These are phyloP conservation scores for Asobara japonica DNA, from an alignment of 1,140 invertebrate species.

Conservation along the genomic window DNA sequence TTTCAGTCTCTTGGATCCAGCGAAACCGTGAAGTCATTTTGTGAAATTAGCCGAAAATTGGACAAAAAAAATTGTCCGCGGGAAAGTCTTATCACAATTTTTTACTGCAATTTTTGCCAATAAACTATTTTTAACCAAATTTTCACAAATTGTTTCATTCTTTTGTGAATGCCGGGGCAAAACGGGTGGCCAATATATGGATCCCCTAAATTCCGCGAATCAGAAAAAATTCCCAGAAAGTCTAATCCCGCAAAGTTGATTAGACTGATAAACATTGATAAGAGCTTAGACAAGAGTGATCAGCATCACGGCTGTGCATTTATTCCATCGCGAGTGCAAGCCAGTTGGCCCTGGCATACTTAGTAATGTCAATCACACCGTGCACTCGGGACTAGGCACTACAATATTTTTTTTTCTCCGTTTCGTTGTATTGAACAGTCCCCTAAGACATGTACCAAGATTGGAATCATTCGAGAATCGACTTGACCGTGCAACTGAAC, in stretches of 20 bases:
- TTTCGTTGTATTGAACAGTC: background rate
- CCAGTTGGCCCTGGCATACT: slow-evolving; percentile 67
- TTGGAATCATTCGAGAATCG: background rate
- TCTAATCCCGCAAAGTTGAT: background rate
- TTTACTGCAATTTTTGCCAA: too few species aligned
- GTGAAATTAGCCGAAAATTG: too few species aligned
- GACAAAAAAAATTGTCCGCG: too few species aligned
- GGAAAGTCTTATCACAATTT: too few species aligned
- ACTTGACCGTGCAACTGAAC: slow-evolving; percentile 30
- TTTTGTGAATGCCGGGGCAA: too few species aligned
- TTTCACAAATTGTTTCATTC: too few species aligned
- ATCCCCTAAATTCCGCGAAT: too few species aligned
- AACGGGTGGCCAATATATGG: too few species aligned
- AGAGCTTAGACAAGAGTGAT: background rate
- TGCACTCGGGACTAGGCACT: slow-evolving; percentile 18
- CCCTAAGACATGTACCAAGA: too few species aligned
- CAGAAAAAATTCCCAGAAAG: background rate
- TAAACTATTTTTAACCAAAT: too few species aligned
- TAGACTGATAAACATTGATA: background rate
- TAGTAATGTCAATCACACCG: slow-evolving; percentile 68
- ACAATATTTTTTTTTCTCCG: background rate
- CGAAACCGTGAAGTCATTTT: too few species aligned
- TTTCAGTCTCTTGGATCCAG: too few species aligned
- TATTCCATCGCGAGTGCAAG: slow-evolving; percentile 56
- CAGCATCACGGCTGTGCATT: slow-evolving; percentile 27